Percentiles rank a stretch among this genome's conserved stretches.
These are phyloP conservation scores for Loris lydekkerianus DNA, from an alignment of 2,797 vertebrate species.

Conservation along the genomic window DNA sequence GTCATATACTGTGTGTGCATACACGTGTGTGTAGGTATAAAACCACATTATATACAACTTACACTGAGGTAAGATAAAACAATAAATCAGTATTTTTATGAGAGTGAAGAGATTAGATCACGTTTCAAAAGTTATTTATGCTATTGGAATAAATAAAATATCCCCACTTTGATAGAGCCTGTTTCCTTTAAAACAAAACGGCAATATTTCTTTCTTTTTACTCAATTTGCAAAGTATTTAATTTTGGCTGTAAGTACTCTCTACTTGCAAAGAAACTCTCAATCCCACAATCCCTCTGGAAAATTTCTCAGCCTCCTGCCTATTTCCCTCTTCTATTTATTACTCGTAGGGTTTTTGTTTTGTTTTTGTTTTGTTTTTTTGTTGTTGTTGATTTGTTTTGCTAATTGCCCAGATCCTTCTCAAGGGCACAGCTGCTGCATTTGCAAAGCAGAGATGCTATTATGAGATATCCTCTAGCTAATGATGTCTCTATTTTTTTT, in stretches of 20 bases:
- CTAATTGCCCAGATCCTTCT: not conserved
- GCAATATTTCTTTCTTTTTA: conserved; percentile 31
- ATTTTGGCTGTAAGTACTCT: not conserved
- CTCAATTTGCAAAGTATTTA: not conserved
- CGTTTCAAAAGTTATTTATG: conserved; percentile 25
- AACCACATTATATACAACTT: conserved; percentile 4
- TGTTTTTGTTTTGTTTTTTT: not conserved
- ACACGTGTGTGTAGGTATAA: not conserved
- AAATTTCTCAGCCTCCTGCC: not conserved
- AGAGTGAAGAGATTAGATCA: conserved; percentile 45
- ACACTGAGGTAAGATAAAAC: conserved; percentile 57
- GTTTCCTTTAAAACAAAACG: conserved; percentile 60
- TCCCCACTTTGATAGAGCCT: not conserved
- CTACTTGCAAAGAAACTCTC: not conserved
- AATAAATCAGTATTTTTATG: conserved; percentile 43
- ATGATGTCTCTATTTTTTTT: not conserved
- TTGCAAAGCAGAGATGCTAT: not conserved
- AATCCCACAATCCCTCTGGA: not conserved
- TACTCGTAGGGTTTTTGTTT: no score
- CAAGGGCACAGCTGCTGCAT: not conserved
- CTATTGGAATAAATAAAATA: conserved; percentile 23
- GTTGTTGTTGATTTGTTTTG: not conserved
- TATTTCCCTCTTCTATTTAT: not conserved
- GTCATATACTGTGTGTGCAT: not conserved
- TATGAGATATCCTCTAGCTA: not conserved